A percentile compares a stretch with the other conserved stretches of the same genome.
Conservation (phyloP, 1,140 invertebrate genomes). For the Cydia splendana region DNA sequence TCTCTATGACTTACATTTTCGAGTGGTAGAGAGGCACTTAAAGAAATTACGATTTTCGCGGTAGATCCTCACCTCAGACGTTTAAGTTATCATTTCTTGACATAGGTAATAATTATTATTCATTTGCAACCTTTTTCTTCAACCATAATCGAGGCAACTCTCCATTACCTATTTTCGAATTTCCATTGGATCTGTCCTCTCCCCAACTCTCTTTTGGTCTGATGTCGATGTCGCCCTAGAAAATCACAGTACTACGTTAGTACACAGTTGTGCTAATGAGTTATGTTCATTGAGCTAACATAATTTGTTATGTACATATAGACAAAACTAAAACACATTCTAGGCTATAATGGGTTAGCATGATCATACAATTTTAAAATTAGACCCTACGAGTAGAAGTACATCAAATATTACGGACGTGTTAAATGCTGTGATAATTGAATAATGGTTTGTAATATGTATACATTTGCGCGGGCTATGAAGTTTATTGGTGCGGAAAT, state of each 20-base stretch:
- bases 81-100: no score
- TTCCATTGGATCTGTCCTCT: no score
- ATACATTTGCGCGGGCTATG: neutral
- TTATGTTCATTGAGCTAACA: neutral
- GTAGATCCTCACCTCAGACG: no score
- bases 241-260: no score
- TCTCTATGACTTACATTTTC: no score
- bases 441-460: neutral
- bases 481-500: neutral
- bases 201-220: neutral
- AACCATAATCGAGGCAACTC: no score
- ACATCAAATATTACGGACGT: neutral
- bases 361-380: slow-evolving; percentile 14
- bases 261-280: neutral
- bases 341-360: slow-evolving; percentile 19
- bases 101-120: no score
- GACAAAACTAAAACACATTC: slow-evolving; percentile 22
- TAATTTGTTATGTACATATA: neutral
- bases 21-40: no score
- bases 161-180: no score
- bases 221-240: no score
- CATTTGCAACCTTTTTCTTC: no score
- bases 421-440: slow-evolving; percentile 4
- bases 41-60: no score
- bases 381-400: neutral